Evolutionary conservation across 2,113 vertebrate species (phyloP).

Genomic region (Chaetops frenatus): DNA sequence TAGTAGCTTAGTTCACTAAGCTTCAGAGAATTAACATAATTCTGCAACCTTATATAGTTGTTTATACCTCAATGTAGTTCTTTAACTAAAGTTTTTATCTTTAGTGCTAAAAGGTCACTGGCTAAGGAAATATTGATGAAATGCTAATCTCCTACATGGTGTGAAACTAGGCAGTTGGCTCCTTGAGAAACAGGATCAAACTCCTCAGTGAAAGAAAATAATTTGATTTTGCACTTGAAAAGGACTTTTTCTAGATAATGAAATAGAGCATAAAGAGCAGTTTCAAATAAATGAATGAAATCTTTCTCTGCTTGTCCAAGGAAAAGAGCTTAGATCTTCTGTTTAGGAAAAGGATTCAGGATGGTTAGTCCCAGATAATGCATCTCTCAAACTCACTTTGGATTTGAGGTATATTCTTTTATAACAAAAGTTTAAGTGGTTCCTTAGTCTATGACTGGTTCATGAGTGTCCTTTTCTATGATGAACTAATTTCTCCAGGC

Average conservation of each 20-base stretch:
- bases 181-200: neutral
- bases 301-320: neutral
- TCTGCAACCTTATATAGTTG: neutral
- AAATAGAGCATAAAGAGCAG: neutral
- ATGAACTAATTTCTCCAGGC: neutral
- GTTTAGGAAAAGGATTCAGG: neutral
- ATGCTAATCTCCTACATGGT: neutral
- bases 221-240: neutral
- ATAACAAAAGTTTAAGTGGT: neutral
- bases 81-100: neutral
- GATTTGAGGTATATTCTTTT: neutral
- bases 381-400: neutral
- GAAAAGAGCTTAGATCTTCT: neutral
- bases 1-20: neutral
- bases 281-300: neutral
- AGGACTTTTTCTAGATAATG: neutral
- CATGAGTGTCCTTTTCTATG: neutral
- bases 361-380: neutral
- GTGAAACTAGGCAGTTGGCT: neutral
- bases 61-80: neutral
- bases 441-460: neutral
- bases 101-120: neutral
- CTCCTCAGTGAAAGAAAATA: neutral
- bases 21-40: neutral
- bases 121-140: neutral